These are phyloP conservation scores for Eulithis testata DNA, from an alignment of 2,888 invertebrate species.

Conservation along the genomic window DNA sequence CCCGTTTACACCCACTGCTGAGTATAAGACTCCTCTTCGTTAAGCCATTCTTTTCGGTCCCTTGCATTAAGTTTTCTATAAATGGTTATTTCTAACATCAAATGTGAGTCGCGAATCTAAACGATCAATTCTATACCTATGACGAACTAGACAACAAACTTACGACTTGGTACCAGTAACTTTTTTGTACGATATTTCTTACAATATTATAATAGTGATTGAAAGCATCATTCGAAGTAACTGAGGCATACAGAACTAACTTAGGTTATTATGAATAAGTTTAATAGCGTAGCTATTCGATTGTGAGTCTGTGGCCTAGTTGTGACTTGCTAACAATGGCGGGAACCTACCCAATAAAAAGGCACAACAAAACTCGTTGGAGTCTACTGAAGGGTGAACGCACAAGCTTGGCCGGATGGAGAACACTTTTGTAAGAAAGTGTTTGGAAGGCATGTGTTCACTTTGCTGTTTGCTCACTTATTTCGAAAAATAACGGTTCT, in stretches of 20 bases:
- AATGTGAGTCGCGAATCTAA: no score
- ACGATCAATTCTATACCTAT: no score
- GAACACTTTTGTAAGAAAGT: conserved; percentile 8
- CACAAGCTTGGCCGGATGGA: neutral
- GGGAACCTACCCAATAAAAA: conserved; percentile 9
- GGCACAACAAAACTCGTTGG: conserved; percentile 8
- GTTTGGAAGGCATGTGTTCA: neutral
- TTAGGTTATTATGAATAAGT: neutral
- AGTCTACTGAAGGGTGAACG: conserved; percentile 18
- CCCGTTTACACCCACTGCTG: no score
- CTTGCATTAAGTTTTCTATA: no score
- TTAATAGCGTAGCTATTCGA: conserved; percentile 3
- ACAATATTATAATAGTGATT: neutral
- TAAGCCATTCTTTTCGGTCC: no score
- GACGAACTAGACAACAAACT: no score
- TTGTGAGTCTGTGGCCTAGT: conserved; percentile 11
- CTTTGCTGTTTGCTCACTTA: no score
- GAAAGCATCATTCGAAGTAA: neutral
- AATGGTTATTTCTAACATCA: no score
- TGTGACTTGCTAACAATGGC: conserved; percentile 12
- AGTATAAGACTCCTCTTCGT: no score
- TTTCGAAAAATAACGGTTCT: no score
- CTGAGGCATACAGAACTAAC: neutral
- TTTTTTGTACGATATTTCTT: neutral
- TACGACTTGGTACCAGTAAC: no score